Evolutionary conservation across 2,797 vertebrate species (phyloP), one percentile per base, ranked within the genome.

Genomic region (Salmo trutta): DNA sequence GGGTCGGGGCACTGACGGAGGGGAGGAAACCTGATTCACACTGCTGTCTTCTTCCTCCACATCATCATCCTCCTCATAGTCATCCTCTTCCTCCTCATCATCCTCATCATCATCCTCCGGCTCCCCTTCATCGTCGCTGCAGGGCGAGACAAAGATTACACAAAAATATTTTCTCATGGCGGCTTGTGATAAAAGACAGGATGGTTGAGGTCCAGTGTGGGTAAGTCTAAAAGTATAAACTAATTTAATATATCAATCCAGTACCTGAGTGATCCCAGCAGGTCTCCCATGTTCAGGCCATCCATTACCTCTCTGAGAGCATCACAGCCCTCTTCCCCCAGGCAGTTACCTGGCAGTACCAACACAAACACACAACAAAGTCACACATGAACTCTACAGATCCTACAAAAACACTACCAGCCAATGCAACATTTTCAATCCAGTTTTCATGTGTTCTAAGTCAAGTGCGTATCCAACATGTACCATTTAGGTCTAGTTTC

Each of bases 401-500:
- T 33, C 3, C 29, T 31, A 17, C 17, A 5, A 5, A 29, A 67
- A 67, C 16, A 33, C 6, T 15, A 66, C 3, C 6, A 27, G 27
- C 5, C 1, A 4, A 29, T 66, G 27, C 19, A 31, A 66, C 14
- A 66, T 29, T 14, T 29, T 66, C 21, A 66, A 66, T 29, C 3
- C 27, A 16, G 16, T 7, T 21, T 19, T 66, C 24, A 27, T 31
- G 21, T 7, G 31, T 17, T 67, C 8, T 66, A n/a, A 24, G 33
- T 74, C 5, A 6, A 33, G 10, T 53, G 3, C 24, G n/a, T 41
- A 47, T 71, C 12, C 36, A 21, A 12, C 74, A 19, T 29, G 5
- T 94, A 99, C 98, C 98, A 31, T 99, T 99, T 67, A 99, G 94
- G 91, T 99, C 97, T 71, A 99, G 88, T 84, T 95, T 99, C 88